Percentiles rank a stretch among this genome's conserved stretches.
Conservation (phyloP, 2,888 invertebrate genomes). For the Anarsia innoxiella region DNA sequence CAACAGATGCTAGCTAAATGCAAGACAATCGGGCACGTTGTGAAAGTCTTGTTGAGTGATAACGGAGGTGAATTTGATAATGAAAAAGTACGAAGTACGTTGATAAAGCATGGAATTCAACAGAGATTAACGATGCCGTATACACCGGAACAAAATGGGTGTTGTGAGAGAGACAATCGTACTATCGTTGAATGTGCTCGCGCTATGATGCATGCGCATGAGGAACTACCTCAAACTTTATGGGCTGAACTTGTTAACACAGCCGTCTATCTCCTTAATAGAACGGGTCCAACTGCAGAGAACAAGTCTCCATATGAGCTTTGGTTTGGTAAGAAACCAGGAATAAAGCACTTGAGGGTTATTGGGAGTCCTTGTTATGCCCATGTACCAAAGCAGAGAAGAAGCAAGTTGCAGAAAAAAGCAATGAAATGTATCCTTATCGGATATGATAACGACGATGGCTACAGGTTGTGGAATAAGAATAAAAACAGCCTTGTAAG, state of each 20-base stretch:
- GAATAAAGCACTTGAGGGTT: slow-evolving; percentile 12
- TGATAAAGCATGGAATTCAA: not conserved
- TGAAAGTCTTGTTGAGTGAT: slow-evolving; percentile 1
- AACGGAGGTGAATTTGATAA: slow-evolving; percentile 7
- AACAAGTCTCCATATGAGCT: slow-evolving; percentile 27
- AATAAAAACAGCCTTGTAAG: slow-evolving; percentile 9
- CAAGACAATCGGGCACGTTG: not conserved
- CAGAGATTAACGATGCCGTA: slow-evolving; percentile 19
- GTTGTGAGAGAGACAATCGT: slow-evolving; percentile 21
- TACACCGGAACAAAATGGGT: slow-evolving; percentile 25
- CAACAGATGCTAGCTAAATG: slow-evolving; percentile 4
- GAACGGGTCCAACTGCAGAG: slow-evolving; percentile 18
- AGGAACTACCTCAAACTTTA: slow-evolving; percentile 9
- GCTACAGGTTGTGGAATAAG: slow-evolving; percentile 8
- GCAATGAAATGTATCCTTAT: slow-evolving; percentile 9
- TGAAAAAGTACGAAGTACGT: not conserved
- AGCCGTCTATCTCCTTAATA: slow-evolving; percentile 17
- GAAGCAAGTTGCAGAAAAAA: slow-evolving; percentile 15
- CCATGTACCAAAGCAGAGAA: slow-evolving; percentile 17
- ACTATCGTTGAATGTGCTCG: slow-evolving; percentile 19
- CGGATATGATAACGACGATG: slow-evolving; percentile 16
- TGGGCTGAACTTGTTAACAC: slow-evolving; percentile 16
- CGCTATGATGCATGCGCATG: slow-evolving; percentile 11
- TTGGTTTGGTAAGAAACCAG: slow-evolving; percentile 19
- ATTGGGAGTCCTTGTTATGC: slow-evolving; percentile 8